Conservation (phyloP, 2,113 vertebrate species). For the Cyprinus carpio region DNA sequence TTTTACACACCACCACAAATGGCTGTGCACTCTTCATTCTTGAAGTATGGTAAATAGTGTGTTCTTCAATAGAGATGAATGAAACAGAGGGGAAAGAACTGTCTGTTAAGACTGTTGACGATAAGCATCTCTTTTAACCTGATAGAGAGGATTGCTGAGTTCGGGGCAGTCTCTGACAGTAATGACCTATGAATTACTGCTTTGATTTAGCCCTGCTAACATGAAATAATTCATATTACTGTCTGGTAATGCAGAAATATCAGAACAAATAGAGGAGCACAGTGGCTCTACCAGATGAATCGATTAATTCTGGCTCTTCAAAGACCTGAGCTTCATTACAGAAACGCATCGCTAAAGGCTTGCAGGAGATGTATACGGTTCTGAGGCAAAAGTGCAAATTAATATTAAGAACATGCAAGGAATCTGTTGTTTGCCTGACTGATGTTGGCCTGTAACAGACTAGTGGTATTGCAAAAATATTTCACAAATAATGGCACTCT, state of each 20-base stretch:
- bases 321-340: not conserved
- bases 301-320: not conserved
- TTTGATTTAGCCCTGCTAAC: conserved; percentile 48
- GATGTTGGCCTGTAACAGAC: not conserved
- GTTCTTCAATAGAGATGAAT: not conserved
- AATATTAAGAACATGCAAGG: conserved; percentile 3
- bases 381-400: not conserved
- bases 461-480: not conserved
- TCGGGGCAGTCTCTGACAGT: conserved; percentile 51
- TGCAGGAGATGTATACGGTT: not conserved
- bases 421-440: not conserved
- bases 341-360: not conserved
- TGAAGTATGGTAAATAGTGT: not conserved
- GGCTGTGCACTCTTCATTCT: not conserved
- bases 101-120: conserved; percentile 47
- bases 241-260: conserved; percentile 7
- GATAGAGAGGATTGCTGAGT: conserved; percentile 60
- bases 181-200: conserved; percentile 63
- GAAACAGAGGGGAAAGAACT: conserved; percentile 30
- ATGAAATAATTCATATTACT: not conserved
- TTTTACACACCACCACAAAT: not conserved
- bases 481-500: conserved; percentile 39
- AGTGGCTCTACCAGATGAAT: not conserved
- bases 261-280: conserved; percentile 18
- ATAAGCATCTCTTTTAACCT: conserved; percentile 55